These are phyloP conservation scores for Zaprionus bogoriensis DNA, from an alignment of 2,888 invertebrate species.

Conservation along the genomic window DNA sequence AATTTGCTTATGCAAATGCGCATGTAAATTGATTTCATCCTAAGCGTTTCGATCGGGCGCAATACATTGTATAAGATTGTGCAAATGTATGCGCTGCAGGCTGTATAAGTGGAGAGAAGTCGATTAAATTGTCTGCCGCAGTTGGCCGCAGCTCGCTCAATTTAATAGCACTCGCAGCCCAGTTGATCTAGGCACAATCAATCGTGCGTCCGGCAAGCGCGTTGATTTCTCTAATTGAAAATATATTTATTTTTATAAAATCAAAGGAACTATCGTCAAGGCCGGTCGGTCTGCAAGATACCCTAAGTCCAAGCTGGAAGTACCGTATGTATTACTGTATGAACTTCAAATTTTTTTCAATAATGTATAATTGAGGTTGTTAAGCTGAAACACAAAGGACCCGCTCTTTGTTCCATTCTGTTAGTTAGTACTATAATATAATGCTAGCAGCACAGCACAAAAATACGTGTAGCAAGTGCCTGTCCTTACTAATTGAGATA, in stretches of 20 bases:
- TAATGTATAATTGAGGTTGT: too few relatives aligned
- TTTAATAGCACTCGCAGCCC: background rate
- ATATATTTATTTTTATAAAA: background rate
- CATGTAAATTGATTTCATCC: conserved; percentile 7
- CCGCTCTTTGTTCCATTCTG: too few relatives aligned
- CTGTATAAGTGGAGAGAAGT: background rate
- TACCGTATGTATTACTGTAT: too few relatives aligned
- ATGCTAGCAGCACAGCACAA: too few relatives aligned
- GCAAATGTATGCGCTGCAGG: background rate
- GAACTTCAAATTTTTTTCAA: too few relatives aligned
- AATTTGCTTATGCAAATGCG: conserved; percentile 18
- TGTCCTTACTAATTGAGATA: too few relatives aligned
- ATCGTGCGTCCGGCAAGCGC: background rate
- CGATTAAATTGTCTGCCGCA: background rate
- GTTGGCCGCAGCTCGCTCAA: background rate
- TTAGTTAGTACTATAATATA: too few relatives aligned
- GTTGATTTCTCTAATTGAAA: background rate
- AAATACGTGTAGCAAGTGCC: too few relatives aligned
- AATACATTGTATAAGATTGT: background rate
- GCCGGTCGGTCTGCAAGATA: too few relatives aligned
- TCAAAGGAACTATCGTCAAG: too few relatives aligned
- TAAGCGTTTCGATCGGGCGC: background rate
- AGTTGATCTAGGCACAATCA: background rate
- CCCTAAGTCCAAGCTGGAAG: too few relatives aligned
- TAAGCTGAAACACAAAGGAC: too few relatives aligned